Evolutionary conservation across 1,140 invertebrate genomes (phyloP).

Genomic region (Brachionus sp.): DNA sequence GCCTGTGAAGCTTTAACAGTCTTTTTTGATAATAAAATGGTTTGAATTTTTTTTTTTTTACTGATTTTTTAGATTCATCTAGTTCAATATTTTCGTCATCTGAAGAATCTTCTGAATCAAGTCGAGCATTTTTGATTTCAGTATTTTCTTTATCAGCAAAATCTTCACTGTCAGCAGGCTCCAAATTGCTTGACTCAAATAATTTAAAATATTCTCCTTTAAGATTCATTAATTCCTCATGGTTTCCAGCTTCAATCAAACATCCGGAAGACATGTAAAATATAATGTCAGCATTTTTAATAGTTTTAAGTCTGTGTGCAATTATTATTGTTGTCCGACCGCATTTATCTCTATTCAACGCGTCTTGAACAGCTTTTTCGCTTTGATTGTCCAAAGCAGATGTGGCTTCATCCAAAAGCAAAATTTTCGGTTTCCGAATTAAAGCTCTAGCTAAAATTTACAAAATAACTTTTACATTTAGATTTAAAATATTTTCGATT

Average conservation of each 20-base stretch:
- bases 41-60: conserved; percentile 8
- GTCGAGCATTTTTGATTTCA: background rate
- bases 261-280: no score
- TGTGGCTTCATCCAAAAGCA: no score
- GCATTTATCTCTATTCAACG: conserved; percentile 53
- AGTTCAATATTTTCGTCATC: background rate
- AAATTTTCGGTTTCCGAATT: conserved; percentile 71
- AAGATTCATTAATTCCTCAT: conserved; percentile 56
- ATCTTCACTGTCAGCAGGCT: background rate
- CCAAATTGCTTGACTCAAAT: conserved; percentile 47
- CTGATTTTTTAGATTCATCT: background rate
- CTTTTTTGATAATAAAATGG: conserved; percentile 3
- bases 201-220: no score
- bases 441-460: conserved; percentile 28
- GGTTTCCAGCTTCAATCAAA: conserved; percentile 62
- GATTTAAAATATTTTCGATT: no score
- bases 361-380: no score
- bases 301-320: conserved; percentile 64
- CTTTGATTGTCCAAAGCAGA: conserved; percentile 77
- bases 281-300: conserved; percentile 63
- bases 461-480: no score
- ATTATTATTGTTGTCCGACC: conserved; percentile 62
- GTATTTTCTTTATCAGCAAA: background rate
- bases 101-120: background rate
- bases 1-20: background rate